Evolutionary conservation across 2,888 invertebrate genomes (phyloP).

Genomic region (Drosophila anomelani): DNA sequence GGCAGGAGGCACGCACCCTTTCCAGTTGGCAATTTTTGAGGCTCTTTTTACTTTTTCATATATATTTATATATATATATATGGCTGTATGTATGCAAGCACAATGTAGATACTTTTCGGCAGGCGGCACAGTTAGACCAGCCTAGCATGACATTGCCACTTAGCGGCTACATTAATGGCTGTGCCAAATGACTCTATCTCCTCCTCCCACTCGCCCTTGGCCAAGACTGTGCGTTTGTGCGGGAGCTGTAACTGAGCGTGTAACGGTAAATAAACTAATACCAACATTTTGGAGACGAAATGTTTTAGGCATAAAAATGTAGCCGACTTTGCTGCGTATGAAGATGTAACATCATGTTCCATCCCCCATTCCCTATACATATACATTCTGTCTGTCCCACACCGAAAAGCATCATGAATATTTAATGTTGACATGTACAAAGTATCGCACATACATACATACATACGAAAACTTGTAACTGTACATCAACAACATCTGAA

Average conservation of each 20-base stretch:
- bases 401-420: constrained; percentile 70
- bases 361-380: background rate
- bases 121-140: constrained; percentile 51
- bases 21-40: constrained; percentile 63
- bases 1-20: constrained; percentile 65
- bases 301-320: constrained; percentile 59
- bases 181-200: constrained; percentile 64
- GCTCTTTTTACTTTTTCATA: constrained; percentile 7
- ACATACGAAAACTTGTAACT: constrained; percentile 55
- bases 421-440: constrained; percentile 79
- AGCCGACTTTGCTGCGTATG: constrained; percentile 67
- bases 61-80: background rate
- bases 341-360: constrained; percentile 61
- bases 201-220: background rate
- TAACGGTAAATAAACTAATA: constrained; percentile 78
- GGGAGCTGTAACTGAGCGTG: constrained; percentile 68
- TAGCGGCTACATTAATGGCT: constrained; percentile 80
- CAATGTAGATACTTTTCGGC: constrained; percentile 48
- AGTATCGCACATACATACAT: constrained; percentile 65
- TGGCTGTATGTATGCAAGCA: background rate
- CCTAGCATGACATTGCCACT: constrained; percentile 80
- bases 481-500: constrained; percentile 57
- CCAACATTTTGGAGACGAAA: constrained; percentile 43
- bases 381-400: background rate
- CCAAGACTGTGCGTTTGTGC: constrained; percentile 16